Evolutionary conservation across 1,140 invertebrate genomes (phyloP).

Genomic region (Acromyrmex charruanus): DNA sequence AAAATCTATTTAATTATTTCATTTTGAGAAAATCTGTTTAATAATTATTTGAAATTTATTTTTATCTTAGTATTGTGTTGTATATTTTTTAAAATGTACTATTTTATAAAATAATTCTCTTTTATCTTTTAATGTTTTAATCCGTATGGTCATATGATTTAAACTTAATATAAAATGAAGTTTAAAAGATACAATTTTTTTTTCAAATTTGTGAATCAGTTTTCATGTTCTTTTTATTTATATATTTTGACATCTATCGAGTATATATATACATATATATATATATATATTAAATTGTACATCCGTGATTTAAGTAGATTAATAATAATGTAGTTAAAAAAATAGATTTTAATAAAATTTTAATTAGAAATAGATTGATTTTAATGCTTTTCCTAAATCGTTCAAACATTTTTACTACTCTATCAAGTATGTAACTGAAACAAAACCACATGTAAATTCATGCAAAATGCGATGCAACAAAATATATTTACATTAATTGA

Average conservation of each 20-base stretch:
- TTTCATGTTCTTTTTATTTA: not conserved
- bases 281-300: not conserved
- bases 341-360: not conserved
- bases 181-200: not conserved
- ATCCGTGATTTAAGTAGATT: not conserved
- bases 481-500: slow-evolving; percentile 43
- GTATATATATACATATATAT: too few species aligned
- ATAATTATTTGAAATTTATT: not conserved
- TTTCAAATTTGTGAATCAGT: not conserved
- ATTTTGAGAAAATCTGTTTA: not conserved
- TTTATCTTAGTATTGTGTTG: too few species aligned
- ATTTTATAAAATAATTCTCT: not conserved
- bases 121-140: not conserved
- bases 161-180: not conserved
- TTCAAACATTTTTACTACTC: not conserved
- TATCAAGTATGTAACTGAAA: not conserved
- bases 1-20: not conserved
- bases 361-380: not conserved
- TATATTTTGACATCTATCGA: too few species aligned
- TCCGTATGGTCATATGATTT: not conserved
- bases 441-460: slow-evolving; percentile 28
- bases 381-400: not conserved
- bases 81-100: too few species aligned
- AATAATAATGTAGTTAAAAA: not conserved
- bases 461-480: slow-evolving; percentile 18